phyloP scores from a whole-genome alignment of 2,113 vertebrate genomes.

The Terrapene triunguis region DNA sequence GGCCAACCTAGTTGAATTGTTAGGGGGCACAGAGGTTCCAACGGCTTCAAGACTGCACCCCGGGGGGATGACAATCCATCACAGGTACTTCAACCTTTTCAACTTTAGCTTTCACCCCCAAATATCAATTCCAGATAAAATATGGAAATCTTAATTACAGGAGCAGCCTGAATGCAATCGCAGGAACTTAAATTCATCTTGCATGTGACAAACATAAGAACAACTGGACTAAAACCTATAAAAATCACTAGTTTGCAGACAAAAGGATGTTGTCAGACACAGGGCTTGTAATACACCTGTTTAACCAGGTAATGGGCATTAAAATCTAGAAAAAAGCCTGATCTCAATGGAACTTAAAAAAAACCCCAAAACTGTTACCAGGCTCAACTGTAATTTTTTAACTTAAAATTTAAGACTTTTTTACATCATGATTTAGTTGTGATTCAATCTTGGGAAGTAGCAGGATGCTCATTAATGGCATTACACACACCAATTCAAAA shows the following conservation, averaged over 20 bases:
- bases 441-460: not conserved
- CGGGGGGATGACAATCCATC: no score
- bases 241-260: not conserved
- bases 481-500: not conserved
- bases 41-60: no score
- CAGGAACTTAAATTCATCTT: not conserved
- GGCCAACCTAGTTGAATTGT: no score
- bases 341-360: not conserved
- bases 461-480: not conserved
- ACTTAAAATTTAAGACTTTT: not conserved
- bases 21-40: no score
- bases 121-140: slow-evolving; percentile 19
- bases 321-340: not conserved
- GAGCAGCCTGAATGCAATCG: not conserved
- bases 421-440: not conserved
- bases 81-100: not conserved
- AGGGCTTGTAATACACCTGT: not conserved
- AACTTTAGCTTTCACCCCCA: not conserved
- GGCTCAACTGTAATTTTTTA: not conserved
- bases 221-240: not conserved
- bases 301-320: not conserved
- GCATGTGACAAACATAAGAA: not conserved
- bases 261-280: not conserved
- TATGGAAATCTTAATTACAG: slow-evolving; percentile 19
- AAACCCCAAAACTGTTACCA: not conserved